Conservation (phyloP, 2,113 vertebrate species). For the Chloropsis cyanopogon region DNA sequence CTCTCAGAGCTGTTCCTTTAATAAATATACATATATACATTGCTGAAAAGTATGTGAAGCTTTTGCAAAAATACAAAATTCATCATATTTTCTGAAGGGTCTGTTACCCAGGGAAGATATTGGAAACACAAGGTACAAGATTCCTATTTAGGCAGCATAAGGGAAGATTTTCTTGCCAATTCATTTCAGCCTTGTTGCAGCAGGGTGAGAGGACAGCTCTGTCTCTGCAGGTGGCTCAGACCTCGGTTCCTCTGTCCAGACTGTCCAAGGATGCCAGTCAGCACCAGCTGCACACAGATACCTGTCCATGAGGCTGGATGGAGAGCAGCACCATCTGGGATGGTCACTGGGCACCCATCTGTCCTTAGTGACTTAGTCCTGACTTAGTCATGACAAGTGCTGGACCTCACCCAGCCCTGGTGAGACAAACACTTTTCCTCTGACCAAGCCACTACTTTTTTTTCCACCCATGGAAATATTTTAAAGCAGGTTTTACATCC, state of each 20-base stretch:
- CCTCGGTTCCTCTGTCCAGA: neutral
- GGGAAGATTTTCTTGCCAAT: neutral
- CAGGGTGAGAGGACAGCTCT: neutral
- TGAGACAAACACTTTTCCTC: neutral
- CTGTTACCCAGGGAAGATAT: neutral
- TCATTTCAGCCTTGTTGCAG: neutral
- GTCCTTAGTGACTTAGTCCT: neutral
- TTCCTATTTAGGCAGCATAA: neutral
- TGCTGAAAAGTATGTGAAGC: neutral
- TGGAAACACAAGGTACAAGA: neutral
- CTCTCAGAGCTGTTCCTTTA: neutral
- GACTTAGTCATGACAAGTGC: neutral
- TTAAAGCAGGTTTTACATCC: neutral
- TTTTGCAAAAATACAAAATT: neutral
- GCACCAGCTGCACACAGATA: neutral
- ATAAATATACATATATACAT: neutral
- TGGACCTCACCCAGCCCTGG: neutral
- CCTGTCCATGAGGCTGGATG: neutral
- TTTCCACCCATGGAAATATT: neutral
- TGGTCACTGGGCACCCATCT: constrained; percentile 12
- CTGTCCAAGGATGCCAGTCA: neutral
- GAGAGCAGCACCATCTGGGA: neutral
- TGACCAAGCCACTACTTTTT: neutral
- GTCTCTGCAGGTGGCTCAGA: neutral
- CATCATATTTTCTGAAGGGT: neutral